A percentile compares a stretch with the other conserved stretches of the same genome.
Evolutionary conservation across 2,888 invertebrate genomes (phyloP).

Genomic region (Chloroclysta siterata): DNA sequence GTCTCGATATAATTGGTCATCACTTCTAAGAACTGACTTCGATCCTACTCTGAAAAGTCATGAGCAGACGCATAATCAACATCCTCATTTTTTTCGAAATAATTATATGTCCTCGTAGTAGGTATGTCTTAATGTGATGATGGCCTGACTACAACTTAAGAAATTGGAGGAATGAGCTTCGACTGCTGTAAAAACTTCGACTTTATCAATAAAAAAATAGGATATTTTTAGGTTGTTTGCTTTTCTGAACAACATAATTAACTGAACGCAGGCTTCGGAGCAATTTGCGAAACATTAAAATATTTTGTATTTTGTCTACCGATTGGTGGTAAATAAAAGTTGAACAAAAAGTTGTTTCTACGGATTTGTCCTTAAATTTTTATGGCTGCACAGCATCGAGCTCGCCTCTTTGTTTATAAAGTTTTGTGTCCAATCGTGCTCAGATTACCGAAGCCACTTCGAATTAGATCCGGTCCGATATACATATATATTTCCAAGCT

Average conservation of each 20-base stretch:
- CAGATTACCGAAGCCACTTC: constrained; percentile 26
- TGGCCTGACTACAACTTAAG: too few relatives aligned
- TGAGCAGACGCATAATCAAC: too few relatives aligned
- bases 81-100: too few relatives aligned
- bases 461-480: constrained; percentile 22
- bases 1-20: constrained; percentile 37
- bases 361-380: constrained; percentile 22
- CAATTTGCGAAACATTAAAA: background rate
- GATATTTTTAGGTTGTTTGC: too few relatives aligned
- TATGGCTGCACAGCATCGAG: constrained; percentile 25
- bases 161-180: too few relatives aligned
- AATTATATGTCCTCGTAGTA: too few relatives aligned
- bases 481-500: constrained; percentile 16
- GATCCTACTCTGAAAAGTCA: constrained; percentile 25
- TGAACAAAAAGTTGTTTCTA: constrained; percentile 22
- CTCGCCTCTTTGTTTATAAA: constrained; percentile 29
- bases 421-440: constrained; percentile 33
- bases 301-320: constrained; percentile 2
- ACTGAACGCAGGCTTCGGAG: too few relatives aligned
- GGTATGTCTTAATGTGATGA: too few relatives aligned
- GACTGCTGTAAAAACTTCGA: too few relatives aligned
- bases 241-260: background rate
- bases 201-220: too few relatives aligned
- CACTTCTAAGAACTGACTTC: constrained; percentile 20
- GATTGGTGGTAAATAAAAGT: constrained; percentile 18